Evolutionary conservation across 2,797 vertebrate genomes (phyloP).

Genomic region (Pseudomugil tenellus): DNA sequence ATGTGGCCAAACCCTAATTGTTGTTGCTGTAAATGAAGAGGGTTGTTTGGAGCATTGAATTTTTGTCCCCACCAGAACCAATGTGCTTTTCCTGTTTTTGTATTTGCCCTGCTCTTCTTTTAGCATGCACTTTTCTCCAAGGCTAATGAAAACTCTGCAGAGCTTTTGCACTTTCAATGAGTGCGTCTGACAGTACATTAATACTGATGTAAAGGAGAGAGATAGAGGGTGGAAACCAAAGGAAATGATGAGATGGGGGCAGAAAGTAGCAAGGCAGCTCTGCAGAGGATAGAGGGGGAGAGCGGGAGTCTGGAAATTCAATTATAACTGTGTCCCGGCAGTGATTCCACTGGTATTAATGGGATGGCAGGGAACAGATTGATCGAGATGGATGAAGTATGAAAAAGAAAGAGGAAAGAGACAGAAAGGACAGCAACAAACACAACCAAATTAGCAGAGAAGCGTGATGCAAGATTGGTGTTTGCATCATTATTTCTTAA

Average conservation of each 20-base stretch:
- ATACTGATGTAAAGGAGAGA: conserved; percentile 67
- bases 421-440: conserved; percentile 48
- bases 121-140: conserved; percentile 47
- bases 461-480: conserved; percentile 18
- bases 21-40: conserved; percentile 74
- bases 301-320: conserved; percentile 76
- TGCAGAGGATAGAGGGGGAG: conserved; percentile 44
- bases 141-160: conserved; percentile 67
- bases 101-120: conserved; percentile 33
- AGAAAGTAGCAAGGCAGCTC: conserved; percentile 17
- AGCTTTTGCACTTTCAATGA: conserved; percentile 60
- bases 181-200: conserved; percentile 69
- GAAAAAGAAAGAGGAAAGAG: conserved; percentile 34
- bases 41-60: conserved; percentile 59
- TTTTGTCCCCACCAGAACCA: conserved; percentile 32
- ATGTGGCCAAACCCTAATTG: conserved; percentile 69
- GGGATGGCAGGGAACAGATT: conserved; percentile 58
- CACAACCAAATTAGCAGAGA: conserved; percentile 25
- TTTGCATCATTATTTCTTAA: conserved; percentile 46
- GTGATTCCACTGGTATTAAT: conserved; percentile 77
- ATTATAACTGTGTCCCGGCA: conserved; percentile 78
- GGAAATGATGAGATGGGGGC: conserved; percentile 32
- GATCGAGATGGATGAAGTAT: conserved; percentile 46
- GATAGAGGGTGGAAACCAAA: conserved; percentile 55
- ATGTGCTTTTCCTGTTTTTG: background rate